Evolutionary conservation across 2,888 invertebrate species (phyloP).

Genomic region (Falcaria lacertinaria): DNA sequence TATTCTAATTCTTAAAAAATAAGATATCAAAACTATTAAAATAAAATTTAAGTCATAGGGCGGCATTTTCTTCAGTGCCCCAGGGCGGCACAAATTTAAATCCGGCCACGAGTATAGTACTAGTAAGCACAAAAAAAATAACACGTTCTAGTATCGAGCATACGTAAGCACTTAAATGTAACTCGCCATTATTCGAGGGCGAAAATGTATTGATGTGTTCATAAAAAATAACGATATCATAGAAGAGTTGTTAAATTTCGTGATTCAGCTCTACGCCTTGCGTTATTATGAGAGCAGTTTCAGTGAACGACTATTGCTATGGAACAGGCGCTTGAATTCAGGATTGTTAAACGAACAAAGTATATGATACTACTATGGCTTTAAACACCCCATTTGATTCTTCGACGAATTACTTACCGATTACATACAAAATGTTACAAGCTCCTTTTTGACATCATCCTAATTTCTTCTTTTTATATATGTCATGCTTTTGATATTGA

Average conservation of each 20-base stretch:
- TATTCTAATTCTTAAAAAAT: no score
- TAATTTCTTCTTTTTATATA: no score
- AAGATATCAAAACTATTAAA: no score
- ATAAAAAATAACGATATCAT: not conserved
- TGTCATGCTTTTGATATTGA: no score
- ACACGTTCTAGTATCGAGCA: not conserved
- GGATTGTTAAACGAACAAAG: not conserved
- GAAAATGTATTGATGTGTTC: not conserved
- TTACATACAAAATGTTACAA: no score
- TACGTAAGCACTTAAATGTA: not conserved
- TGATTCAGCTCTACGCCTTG: not conserved
- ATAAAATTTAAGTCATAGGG: no score
- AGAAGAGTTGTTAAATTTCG: not conserved
- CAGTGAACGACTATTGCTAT: not conserved
- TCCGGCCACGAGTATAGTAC: no score
- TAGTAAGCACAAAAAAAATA: no score
- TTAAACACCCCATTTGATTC: not conserved
- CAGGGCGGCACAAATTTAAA: no score
- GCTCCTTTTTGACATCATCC: no score
- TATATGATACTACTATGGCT: not conserved
- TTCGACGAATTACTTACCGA: not conserved
- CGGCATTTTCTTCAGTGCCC: no score
- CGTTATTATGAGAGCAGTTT: not conserved
- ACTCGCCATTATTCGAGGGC: not conserved
- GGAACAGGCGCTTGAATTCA: not conserved